Base-by-base conservation (phyloP, 2,797 vertebrate species). In the Onychomys torridus region DNA sequence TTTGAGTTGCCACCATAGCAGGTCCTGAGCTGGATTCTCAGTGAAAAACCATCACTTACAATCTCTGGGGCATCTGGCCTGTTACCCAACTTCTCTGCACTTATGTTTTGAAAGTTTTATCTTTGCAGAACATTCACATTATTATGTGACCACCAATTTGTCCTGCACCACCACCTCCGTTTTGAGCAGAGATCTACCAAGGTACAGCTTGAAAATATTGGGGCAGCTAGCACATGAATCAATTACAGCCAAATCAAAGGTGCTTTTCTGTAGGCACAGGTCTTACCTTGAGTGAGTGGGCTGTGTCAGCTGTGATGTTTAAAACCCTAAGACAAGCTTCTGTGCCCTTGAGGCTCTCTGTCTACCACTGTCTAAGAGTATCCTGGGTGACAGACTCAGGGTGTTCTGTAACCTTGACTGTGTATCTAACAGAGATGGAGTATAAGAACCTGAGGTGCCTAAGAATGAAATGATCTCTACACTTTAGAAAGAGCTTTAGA, bases 191-290 rank as follows among this genome's bases (percentile, higher is more conserved):
- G 93, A 78, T 75, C 89, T 65, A 79, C 77, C 73, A 90, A 93
- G 63, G 55, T 85, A 55, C 46, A 91, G 79, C 46, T 95, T 90
- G 89, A 96, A 71, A 97, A 95, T 95, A 95, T 93, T 89, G 91
- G 59, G 67, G 82, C 82, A 92, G 55, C 96, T 93, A 92, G 76
- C 73, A 90, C 49, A 90, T 13, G 87, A 96, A 97, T 93, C 95
- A 96, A 96, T 95, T 96, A 77, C 77, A 93, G 92, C 88, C 95
- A 90, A 95, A 97, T 96, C 89, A 93, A 97, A 94, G 71, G 73
- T n/a, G 81, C 77, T 94, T 97, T 97, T 93, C 93, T 94, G 65
- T 37, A 85, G 76, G 79, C 93, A 61, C 9, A 49, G 90, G 71
- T 88, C 88, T 95, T 93, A 61, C 49, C 91, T 95, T 97, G 93